A percentile compares a stretch with the other conserved stretches of the same genome.
These are phyloP conservation scores for Drosophila nigromelanica DNA, from an alignment of 1,140 invertebrate genomes.

Conservation along the genomic window DNA sequence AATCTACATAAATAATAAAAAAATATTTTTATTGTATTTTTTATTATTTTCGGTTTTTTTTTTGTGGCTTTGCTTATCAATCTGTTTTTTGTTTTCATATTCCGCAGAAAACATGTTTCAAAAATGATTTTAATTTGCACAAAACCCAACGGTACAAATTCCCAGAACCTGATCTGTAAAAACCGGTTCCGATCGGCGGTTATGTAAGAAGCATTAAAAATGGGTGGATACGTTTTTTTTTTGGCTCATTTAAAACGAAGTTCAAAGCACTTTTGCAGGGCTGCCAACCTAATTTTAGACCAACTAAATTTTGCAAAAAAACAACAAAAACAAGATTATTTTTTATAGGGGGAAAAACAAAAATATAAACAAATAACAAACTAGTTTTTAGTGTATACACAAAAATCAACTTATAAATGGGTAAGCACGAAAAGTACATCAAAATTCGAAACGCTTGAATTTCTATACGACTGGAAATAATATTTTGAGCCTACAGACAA, in stretches of 20 bases:
- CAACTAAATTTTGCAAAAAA: too few relatives aligned
- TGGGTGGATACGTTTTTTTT: conserved; percentile 1
- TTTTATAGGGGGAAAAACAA: too few relatives aligned
- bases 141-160: conserved; percentile 46
- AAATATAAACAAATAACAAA: conserved; percentile 11
- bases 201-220: conserved; percentile 44
- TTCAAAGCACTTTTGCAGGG: conserved; percentile 5
- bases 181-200: conserved; percentile 36
- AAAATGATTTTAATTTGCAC: conserved; percentile 22
- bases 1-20: conserved; percentile 23
- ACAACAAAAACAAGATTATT: too few relatives aligned
- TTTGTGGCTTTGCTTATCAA: neutral
- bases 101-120: neutral
- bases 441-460: neutral
- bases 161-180: conserved; percentile 56
- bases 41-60: neutral
- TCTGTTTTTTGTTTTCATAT: neutral
- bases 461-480: conserved; percentile 6
- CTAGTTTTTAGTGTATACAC: conserved; percentile 3
- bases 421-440: conserved; percentile 10
- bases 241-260: neutral
- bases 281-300: neutral
- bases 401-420: neutral
- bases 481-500: neutral
- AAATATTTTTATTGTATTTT: neutral